Evolutionary conservation across 2,113 vertebrate species (phyloP).

Genomic region (Setophaga kirtlandii): DNA sequence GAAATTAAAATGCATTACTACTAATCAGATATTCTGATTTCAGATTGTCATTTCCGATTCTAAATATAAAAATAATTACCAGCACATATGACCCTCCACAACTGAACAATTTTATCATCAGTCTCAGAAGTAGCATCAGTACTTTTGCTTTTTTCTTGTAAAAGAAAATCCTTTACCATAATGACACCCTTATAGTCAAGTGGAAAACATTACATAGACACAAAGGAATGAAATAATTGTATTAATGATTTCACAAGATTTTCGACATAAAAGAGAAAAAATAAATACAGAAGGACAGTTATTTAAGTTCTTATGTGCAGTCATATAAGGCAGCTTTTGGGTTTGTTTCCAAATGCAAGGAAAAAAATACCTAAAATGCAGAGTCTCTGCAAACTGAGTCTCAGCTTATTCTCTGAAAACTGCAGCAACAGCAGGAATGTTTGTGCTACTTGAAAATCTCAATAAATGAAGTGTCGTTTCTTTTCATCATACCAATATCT

Average conservation of each 20-base stretch:
- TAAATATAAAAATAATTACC: slow-evolving; percentile 36
- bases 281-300: background rate
- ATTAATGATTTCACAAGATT: background rate
- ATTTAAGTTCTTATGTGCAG: background rate
- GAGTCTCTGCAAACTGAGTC: background rate
- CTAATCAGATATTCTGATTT: slow-evolving; percentile 32
- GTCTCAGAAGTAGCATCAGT: background rate
- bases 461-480: background rate
- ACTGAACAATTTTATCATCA: background rate
- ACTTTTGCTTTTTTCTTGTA: background rate
- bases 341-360: background rate
- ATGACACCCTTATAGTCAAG: background rate
- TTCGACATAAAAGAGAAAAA: background rate
- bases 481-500: background rate
- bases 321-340: background rate
- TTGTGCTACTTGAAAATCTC: background rate
- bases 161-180: background rate
- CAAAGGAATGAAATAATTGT: background rate
- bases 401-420: background rate
- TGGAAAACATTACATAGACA: background rate
- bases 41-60: slow-evolving; percentile 15
- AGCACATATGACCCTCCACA: background rate
- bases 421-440: background rate
- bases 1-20: slow-evolving; percentile 30
- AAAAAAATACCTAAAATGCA: background rate